Base-by-base conservation (phyloP, 2,797 vertebrate genomes). In the Tauraco hartlaubi region DNA sequence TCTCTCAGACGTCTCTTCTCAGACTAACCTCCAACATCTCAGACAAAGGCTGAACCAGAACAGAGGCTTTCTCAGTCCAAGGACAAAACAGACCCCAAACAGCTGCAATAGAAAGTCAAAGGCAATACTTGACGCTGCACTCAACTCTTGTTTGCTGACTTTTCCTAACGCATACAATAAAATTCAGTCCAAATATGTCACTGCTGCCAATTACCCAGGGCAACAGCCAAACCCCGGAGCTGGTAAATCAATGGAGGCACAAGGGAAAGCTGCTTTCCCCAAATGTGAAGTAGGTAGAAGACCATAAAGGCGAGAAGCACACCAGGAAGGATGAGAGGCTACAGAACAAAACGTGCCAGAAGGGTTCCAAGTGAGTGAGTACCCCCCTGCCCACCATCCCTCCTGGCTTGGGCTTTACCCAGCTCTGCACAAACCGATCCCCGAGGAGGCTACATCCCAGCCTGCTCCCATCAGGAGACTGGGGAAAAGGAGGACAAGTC, bases 51-150 rank as follows among this genome's bases (percentile, higher is more conserved):
- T 92, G 46, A 82, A 96, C 90, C 86, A 96, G 91, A 97, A 94
- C 94, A 93, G 87, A 92, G 96, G 91, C 73, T 87, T 95, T 96
- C 95, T 96, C 90, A 95, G 91, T 72, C 69, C 93, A 63, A 88
- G 92, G 95, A 97, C 93, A 97, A 97, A 97, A 95, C 85, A 92
- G 90, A 87, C 95, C 91, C 68, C 95, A 90, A 94, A 90, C 0
- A 11, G 76, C 91, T 63, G 80, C 63, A 83, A 79, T 71, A 94
- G 93, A 90, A 96, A 97, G 97, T 97, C 97, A 97, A 97, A 97
- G 88, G 7, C 63, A 75, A 91, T 90, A 92, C 92, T 97, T 93
- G 83, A 96, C 78, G 31, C 22, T n/a, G 85, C 90, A 94, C 97
- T 96, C 92, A 79, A 29, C 85, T 94, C 89, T 94, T 94, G 96